These are phyloP conservation scores for Ataeniobius toweri DNA, from an alignment of 2,797 vertebrate species.

Conservation along the genomic window DNA sequence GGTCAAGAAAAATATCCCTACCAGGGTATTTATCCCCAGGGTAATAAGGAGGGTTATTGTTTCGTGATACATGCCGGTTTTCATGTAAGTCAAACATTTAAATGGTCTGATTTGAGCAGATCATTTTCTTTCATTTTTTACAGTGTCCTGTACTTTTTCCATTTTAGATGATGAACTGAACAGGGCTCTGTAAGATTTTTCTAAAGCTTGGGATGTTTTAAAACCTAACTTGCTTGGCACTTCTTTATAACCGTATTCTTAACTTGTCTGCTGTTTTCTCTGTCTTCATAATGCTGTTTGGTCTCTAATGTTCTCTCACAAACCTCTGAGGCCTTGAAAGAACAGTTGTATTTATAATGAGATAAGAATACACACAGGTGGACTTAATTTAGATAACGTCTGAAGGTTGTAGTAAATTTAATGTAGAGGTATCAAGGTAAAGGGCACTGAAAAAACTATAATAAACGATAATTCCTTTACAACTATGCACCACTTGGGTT, in stretches of 20 bases:
- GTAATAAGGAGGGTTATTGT: too few species aligned
- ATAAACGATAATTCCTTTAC: neutral
- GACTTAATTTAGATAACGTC: neutral
- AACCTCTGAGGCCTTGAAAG: neutral
- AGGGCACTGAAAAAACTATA: neutral
- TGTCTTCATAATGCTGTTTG: neutral
- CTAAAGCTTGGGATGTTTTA: neutral
- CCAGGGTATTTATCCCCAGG: too few species aligned
- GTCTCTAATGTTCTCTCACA: neutral
- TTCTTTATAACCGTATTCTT: neutral
- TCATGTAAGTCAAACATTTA: too few species aligned
- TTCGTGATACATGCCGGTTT: too few species aligned
- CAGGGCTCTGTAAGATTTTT: neutral
- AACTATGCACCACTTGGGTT: neutral
- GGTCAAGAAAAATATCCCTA: too few species aligned
- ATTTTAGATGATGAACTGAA: neutral
- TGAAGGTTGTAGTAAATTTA: too few species aligned
- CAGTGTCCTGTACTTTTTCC: neutral
- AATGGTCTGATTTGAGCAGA: neutral
- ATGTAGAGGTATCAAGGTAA: neutral
- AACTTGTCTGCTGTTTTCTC: neutral
- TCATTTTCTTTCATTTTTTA: neutral
- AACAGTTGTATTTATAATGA: neutral
- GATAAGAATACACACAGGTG: neutral
- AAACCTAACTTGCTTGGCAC: neutral